Evolutionary conservation across 2,797 vertebrate species (phyloP).

Genomic region (Smutsia gigantea): DNA sequence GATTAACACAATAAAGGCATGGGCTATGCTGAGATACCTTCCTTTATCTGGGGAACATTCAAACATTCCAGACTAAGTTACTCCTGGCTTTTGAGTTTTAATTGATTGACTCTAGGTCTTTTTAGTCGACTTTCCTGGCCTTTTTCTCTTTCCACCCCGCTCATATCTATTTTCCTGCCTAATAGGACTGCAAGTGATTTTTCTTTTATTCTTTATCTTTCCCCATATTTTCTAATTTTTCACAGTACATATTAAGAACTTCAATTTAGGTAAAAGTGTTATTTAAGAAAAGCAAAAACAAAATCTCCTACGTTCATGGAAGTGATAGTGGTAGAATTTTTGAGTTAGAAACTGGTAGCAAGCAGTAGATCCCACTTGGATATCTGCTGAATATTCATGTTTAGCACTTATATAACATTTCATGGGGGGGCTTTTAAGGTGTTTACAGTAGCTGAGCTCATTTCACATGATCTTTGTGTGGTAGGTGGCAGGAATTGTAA

Average conservation of each 20-base stretch:
- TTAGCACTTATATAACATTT: conserved; percentile 23
- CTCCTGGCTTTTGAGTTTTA: no score
- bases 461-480: background rate
- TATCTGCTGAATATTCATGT: background rate
- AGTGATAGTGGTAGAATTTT: background rate
- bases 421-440: background rate
- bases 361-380: background rate
- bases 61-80: no score
- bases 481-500: background rate
- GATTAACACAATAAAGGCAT: no score
- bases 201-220: conserved; percentile 27
- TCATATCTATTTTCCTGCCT: no score
- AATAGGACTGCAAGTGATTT: background rate
- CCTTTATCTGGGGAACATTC: no score
- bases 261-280: background rate
- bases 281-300: conserved; percentile 6
- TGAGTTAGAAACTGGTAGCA: background rate
- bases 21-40: no score
- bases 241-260: background rate
- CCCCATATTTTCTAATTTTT: background rate
- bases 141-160: no score
- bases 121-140: no score
- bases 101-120: no score
- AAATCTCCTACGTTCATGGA: background rate
- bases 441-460: conserved; percentile 14